Evolutionary conservation across 92 coral and sea anemone species (phyloP).

Genomic region (Virgularia gustaviana): DNA sequence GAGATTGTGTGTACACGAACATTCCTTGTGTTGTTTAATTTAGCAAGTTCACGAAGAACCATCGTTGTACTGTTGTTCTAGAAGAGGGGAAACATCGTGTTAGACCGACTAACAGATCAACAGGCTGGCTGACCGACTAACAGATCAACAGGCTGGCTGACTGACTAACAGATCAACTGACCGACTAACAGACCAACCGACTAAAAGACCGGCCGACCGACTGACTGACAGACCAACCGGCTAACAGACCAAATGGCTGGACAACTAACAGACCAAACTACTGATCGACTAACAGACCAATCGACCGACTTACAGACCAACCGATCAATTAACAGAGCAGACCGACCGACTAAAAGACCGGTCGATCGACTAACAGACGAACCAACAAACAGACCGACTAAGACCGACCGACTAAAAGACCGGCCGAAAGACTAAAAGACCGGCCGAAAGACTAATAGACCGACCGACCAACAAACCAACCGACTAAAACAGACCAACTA

Average conservation of each 20-base stretch:
- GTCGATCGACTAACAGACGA: background rate
- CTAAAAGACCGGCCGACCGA: too few relatives aligned
- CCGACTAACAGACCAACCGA: too few relatives aligned
- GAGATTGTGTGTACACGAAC: constrained; percentile 85
- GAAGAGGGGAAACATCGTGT: too few relatives aligned
- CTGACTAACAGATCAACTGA: too few relatives aligned
- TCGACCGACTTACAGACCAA: background rate
- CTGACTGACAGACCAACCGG: too few relatives aligned
- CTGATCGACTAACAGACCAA: background rate
- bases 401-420: background rate
- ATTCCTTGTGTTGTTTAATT: constrained; percentile 74
- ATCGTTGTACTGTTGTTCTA: constrained; percentile 97
- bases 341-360: constrained; percentile 4
- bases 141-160: too few relatives aligned
- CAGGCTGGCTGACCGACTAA: constrained; percentile 2
- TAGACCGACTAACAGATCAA: constrained; percentile 2
- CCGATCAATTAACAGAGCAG: too few relatives aligned
- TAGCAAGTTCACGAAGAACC: constrained; percentile 90
- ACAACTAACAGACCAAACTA: background rate
- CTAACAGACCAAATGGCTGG: background rate
- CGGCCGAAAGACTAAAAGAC: background rate
- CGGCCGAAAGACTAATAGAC: background rate
- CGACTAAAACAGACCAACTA: background rate
- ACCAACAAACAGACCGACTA: background rate
- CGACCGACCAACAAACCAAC: too few relatives aligned